Evolutionary conservation across 2,113 vertebrate species (phyloP).

Genomic region (Tragelaphus imberbis): DNA sequence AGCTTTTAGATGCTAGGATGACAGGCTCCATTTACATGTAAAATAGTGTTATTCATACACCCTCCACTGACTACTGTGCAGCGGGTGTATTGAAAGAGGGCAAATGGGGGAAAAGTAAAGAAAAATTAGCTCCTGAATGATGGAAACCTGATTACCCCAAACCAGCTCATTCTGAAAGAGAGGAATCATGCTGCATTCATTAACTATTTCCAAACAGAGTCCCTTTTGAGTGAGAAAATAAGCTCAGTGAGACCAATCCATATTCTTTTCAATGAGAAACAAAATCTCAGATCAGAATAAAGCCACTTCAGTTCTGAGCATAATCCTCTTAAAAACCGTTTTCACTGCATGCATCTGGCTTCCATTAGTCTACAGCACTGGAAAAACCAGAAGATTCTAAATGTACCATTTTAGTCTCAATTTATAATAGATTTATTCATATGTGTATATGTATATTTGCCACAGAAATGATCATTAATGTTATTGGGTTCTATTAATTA

Average conservation of each 20-base stretch:
- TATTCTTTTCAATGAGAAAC: background rate
- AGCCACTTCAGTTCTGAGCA: background rate
- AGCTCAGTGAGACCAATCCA: background rate
- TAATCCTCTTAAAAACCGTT: background rate
- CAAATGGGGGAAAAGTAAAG: conserved; percentile 39
- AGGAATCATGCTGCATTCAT: background rate
- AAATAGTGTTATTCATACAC: conserved; percentile 59
- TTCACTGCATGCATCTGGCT: background rate
- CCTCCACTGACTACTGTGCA: conserved; percentile 32
- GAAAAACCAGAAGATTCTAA: background rate
- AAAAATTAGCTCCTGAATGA: conserved; percentile 37
- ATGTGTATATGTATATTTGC: background rate
- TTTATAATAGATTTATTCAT: background rate
- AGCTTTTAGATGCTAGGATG: conserved; percentile 20
- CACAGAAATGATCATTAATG: background rate
- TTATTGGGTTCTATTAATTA: background rate
- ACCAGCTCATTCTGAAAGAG: background rate
- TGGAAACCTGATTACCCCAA: conserved; percentile 55
- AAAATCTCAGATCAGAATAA: background rate
- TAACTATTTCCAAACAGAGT: conserved; percentile 6
- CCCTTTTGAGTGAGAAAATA: background rate
- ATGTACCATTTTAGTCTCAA: background rate
- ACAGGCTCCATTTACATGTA: conserved; percentile 54
- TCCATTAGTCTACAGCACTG: background rate
- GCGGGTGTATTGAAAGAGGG: conserved; percentile 41